A percentile compares a stretch with the other conserved stretches of the same genome.
Conservation (phyloP, 2,797 vertebrate genomes). For the Liasis olivaceus region DNA sequence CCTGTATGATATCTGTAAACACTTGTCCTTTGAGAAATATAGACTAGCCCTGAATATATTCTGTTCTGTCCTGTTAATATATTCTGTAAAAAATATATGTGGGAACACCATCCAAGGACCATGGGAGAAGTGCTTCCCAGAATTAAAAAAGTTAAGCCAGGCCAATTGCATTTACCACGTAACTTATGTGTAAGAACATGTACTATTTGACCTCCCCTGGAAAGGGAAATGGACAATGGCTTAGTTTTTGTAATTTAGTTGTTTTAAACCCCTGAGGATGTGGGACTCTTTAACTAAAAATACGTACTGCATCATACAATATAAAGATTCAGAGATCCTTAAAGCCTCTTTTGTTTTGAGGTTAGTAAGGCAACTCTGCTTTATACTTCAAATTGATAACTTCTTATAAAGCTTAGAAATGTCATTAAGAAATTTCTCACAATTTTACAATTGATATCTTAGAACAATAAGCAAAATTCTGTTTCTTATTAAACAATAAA, state of each 20-base stretch:
- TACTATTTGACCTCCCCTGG: background rate
- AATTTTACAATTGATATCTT: background rate
- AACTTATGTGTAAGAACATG: background rate
- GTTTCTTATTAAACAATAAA: background rate
- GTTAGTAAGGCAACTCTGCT: too few relatives aligned
- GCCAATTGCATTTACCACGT: background rate
- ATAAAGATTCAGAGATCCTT: too few relatives aligned
- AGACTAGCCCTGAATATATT: background rate
- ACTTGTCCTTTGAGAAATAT: background rate
- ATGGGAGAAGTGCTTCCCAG: background rate
- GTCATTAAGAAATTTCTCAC: background rate
- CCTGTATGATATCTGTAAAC: background rate
- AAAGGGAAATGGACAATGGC: background rate
- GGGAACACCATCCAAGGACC: background rate
- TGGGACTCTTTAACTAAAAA: too few relatives aligned
- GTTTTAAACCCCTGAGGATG: background rate
- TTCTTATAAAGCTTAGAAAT: background rate
- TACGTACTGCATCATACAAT: too few relatives aligned
- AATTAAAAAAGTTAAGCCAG: background rate
- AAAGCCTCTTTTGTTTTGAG: too few relatives aligned
- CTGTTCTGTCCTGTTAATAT: too few relatives aligned
- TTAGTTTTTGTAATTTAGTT: background rate
- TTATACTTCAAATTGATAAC: too few relatives aligned
- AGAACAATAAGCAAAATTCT: background rate
- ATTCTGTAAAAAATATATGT: background rate